Conservation (phyloP, 2,797 vertebrate species). For the Enteromius unitaeniatus region DNA sequence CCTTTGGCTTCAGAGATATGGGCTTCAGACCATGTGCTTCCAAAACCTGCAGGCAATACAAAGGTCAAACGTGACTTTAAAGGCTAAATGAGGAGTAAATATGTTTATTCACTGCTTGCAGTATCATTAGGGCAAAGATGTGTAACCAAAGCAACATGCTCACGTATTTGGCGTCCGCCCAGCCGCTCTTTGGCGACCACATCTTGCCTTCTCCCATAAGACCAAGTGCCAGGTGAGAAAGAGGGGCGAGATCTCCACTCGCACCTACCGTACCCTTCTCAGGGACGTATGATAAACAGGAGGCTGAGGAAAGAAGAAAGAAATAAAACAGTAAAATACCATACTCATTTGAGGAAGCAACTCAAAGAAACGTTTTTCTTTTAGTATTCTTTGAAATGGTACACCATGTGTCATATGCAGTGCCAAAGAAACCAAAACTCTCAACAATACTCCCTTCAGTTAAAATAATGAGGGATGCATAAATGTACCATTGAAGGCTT, state of each 20-base stretch:
- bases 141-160: conserved; percentile 61
- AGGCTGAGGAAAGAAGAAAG: conserved; percentile 76
- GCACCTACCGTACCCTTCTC: conserved; percentile 98
- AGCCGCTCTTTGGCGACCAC: conserved; percentile 99
- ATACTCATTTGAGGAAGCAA: background rate
- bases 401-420: conserved; percentile 10
- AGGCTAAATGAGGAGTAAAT: conserved; percentile 70
- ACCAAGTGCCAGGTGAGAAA: conserved; percentile 95
- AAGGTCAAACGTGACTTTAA: conserved; percentile 60
- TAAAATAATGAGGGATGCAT: conserved; percentile 19
- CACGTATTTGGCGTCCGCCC: conserved; percentile 99
- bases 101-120: conserved; percentile 64
- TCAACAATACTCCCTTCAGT: conserved; percentile 18
- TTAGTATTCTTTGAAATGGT: conserved; percentile 16
- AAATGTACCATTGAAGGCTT: conserved; percentile 91
- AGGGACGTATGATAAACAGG: conserved; percentile 94
- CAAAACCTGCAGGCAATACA: conserved; percentile 83
- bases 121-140: conserved; percentile 42
- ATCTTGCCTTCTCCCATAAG: conserved; percentile 98
- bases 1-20: conserved; percentile 92
- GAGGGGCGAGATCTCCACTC: conserved; percentile 95
- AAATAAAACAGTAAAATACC: conserved; percentile 5
- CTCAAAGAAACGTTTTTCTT: background rate
- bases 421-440: conserved; percentile 26
- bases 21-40: conserved; percentile 95